A percentile compares a stretch with the other conserved stretches of the same genome.
These are phyloP conservation scores for Jordanella pulchra DNA, from an alignment of 2,797 vertebrate species.

Conservation along the genomic window DNA sequence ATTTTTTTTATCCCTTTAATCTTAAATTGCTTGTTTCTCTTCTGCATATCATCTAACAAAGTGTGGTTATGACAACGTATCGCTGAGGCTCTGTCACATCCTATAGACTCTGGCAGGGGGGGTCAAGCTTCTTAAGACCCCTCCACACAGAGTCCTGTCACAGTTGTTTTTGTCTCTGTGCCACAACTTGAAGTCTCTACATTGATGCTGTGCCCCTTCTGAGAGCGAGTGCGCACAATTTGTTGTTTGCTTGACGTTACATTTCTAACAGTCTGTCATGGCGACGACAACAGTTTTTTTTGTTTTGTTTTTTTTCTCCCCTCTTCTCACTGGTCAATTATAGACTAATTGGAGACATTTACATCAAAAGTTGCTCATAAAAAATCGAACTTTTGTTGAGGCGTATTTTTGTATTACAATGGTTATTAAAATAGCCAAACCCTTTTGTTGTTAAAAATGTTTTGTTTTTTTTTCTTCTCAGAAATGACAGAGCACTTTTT, in stretches of 20 bases:
- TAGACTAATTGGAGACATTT: constrained; percentile 60
- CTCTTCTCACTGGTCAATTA: constrained; percentile 32
- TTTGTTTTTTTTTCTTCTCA: constrained; percentile 45
- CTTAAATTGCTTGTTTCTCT: constrained; percentile 9
- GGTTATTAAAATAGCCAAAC: constrained; percentile 38
- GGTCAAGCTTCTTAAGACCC: constrained; percentile 54
- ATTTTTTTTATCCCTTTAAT: constrained; percentile 28
- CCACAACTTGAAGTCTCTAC: constrained; percentile 42
- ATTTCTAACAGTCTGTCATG: constrained; percentile 47
- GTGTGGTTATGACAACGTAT: constrained; percentile 33
- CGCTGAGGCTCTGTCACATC: constrained; percentile 40
- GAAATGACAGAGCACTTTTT: constrained; percentile 22
- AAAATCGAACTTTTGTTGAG: constrained; percentile 29
- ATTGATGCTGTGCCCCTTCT: constrained; percentile 47
- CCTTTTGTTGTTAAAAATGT: constrained; percentile 4
- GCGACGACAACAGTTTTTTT: constrained; percentile 28
- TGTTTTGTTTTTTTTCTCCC: background rate
- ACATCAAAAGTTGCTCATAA: constrained; percentile 65
- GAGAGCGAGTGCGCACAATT: constrained; percentile 48
- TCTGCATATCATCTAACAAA: constrained; percentile 24
- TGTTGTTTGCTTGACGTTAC: constrained; percentile 49
- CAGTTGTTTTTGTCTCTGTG: constrained; percentile 65
- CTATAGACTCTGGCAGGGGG: constrained; percentile 14
- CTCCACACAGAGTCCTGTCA: constrained; percentile 39
- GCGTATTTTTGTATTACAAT: constrained; percentile 37